Evolutionary conservation across 2,888 invertebrate genomes (phyloP), one percentile per base, ranked within the genome.

Genomic region (Phorcus lineatus): DNA sequence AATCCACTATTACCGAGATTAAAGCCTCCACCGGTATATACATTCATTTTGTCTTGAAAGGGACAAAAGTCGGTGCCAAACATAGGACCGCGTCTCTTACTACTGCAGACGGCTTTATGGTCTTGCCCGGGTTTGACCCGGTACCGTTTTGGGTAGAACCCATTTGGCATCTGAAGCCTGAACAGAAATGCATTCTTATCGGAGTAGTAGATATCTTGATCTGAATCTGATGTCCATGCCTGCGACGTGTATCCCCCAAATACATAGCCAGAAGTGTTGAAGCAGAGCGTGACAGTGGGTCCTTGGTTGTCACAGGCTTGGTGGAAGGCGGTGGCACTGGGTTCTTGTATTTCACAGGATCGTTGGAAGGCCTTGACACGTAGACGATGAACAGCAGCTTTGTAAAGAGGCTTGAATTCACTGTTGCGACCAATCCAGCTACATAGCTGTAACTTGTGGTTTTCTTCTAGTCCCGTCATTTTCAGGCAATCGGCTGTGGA

Each of bases 121-220:
- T 47, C 47, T 47, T 47, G 47, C 13, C 47, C 47, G 4, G 47
- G 47, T 47, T 47, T 47, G 11, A 47, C 47, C 1, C 47, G 6
- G 47, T 47, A 47, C 13, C 4, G 13, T 13, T 47, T 47, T 9
- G 47, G 47, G 13, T 47, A 1, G 47, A 47, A 47, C 47, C 47
- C 47, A 13, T 47, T 47, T 11, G 47, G 47, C 11, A 11, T 47
- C 47, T 47, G 47, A 47, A 47, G 47, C 11, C 81, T 77, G 75
- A 86, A 87, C 4, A 87, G 53, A 74, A 87, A 87, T 2, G 87
- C 86, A 6, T 80, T 78, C 1, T 19, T n/a, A 54, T 87, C 86
- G 4, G n/a, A 28, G 9, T 28, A 24, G 19, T 81, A 83, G 2
- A 17, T n/a, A 17, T 78, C 77, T 13, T 13, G 11, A 11, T 47